A percentile compares a stretch with the other conserved stretches of the same genome.
These are phyloP conservation scores for Eciton burchellii DNA, from an alignment of 1,140 invertebrate genomes.

Conservation along the genomic window DNA sequence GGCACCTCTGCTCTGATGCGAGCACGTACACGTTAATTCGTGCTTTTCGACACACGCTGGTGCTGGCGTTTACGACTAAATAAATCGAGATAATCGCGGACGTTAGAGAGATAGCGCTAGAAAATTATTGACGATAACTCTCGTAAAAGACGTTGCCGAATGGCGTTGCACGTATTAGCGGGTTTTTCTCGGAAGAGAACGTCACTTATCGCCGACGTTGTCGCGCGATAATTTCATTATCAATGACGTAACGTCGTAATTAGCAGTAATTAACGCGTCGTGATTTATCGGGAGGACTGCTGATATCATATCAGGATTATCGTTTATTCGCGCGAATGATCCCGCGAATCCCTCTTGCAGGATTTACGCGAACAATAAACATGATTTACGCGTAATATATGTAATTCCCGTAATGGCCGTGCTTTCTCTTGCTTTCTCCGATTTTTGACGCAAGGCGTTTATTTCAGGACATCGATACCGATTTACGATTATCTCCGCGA, in stretches of 20 bases:
- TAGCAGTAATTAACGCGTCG: not conserved
- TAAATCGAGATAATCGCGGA: constrained; percentile 22
- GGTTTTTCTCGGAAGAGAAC: not conserved
- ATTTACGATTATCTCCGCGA: constrained; percentile 15
- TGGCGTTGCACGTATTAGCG: not conserved
- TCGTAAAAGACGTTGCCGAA: not conserved
- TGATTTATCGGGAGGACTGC: constrained; percentile 12
- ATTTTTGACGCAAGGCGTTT: constrained; percentile 8
- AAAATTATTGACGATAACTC: not conserved
- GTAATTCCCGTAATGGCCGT: constrained; percentile 14
- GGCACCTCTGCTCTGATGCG: not conserved
- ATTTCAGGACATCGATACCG: constrained; percentile 24
- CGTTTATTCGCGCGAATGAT: not conserved
- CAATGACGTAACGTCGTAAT: not conserved
- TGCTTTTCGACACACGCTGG: not conserved
- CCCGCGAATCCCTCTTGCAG: not conserved
- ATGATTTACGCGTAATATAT: constrained; percentile 43
- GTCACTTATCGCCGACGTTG: not conserved
- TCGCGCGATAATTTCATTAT: not conserved
- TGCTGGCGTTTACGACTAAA: not conserved
- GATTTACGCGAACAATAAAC: constrained; percentile 30
- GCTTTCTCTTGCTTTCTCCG: constrained; percentile 49
- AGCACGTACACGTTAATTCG: not conserved
- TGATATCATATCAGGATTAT: not conserved
- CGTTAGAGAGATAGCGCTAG: constrained; percentile 3